A percentile compares a stretch with the other conserved stretches of the same genome.
phyloP scores from a whole-genome alignment of 2,113 vertebrate species.

The Pelecanoides urinatrix region DNA sequence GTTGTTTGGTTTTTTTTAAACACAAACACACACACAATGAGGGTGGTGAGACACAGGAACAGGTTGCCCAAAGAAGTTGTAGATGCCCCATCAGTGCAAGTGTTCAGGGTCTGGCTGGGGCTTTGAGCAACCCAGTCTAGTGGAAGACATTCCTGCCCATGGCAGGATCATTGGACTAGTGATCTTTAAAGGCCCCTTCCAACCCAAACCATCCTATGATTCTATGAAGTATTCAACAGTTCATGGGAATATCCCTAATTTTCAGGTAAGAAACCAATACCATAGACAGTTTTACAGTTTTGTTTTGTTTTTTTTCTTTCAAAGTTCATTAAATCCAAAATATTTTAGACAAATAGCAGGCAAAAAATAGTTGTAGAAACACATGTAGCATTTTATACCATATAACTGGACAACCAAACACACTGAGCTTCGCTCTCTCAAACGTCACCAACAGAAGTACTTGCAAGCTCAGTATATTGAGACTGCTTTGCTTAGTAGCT shows the following conservation, averaged over 20 bases:
- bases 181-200: not conserved
- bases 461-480: not conserved
- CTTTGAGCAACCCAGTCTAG: not conserved
- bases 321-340: not conserved
- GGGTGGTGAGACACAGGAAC: not conserved
- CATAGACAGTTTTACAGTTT: no score
- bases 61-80: not conserved
- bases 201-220: not conserved
- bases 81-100: not conserved
- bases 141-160: not conserved
- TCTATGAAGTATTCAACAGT: not conserved
- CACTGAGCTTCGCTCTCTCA: not conserved
- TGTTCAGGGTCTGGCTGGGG: not conserved
- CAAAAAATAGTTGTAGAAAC: not conserved
- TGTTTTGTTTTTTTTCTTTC: not conserved
- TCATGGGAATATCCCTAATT: rapidly evolving
- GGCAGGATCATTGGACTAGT: not conserved
- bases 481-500: not conserved
- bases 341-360: not conserved
- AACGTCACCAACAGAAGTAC: not conserved
- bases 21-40: not conserved
- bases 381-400: not conserved
- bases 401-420: not conserved
- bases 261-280: not conserved
- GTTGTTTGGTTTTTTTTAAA: not conserved